Evolutionary conservation across 2,797 vertebrate genomes (phyloP).

Genomic region (Poecile montanus): DNA sequence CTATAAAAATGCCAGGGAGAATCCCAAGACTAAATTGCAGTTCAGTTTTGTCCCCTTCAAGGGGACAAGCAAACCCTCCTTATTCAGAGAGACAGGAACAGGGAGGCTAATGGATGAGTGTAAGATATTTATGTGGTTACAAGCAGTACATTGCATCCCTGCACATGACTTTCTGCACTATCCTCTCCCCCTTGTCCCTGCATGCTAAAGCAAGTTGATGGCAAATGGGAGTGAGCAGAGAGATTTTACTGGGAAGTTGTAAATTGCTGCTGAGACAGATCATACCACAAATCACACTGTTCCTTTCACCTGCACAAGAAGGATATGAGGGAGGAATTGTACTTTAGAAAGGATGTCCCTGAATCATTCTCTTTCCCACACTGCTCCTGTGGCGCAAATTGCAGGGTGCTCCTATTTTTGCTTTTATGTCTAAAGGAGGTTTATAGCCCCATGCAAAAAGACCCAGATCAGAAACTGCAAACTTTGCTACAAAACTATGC

Average conservation of each 20-base stretch:
- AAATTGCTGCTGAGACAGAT: constrained; percentile 37
- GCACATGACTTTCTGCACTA: not conserved
- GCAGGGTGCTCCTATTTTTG: not conserved
- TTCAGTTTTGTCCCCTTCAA: constrained; percentile 29
- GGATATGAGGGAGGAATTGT: constrained; percentile 30
- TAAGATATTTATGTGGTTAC: constrained; percentile 53
- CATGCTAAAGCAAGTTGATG: not conserved
- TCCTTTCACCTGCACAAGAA: constrained; percentile 45
- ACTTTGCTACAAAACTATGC: not conserved
- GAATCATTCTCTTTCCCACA: not conserved
- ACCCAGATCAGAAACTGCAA: not conserved
- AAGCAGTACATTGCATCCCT: not conserved
- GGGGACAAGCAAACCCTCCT: constrained; percentile 4
- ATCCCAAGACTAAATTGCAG: constrained; percentile 32
- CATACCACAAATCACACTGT: constrained; percentile 36
- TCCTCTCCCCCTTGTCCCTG: not conserved
- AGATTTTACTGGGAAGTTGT: constrained; percentile 21
- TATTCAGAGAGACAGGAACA: not conserved
- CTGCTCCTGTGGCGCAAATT: not conserved
- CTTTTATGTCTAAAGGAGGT: not conserved
- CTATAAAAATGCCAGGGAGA: constrained; percentile 46
- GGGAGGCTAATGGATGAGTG: constrained; percentile 17
- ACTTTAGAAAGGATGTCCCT: not conserved
- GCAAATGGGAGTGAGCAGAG: not conserved
- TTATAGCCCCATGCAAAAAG: not conserved